Percentiles rank a stretch among this genome's conserved stretches.
These are phyloP conservation scores for Polymixis lichenea DNA, from an alignment of 2,888 invertebrate species.

Conservation along the genomic window DNA sequence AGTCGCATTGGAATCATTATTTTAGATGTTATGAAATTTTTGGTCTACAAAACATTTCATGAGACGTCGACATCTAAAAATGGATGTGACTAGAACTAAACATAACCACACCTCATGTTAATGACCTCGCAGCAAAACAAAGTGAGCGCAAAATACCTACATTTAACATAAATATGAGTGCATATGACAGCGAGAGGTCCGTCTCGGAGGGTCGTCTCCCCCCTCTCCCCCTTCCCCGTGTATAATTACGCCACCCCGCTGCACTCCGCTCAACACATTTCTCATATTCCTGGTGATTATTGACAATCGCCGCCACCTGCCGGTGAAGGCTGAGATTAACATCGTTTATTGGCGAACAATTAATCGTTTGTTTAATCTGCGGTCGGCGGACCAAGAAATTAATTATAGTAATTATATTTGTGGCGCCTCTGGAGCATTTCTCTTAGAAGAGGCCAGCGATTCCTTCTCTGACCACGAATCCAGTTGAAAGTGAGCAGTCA, in stretches of 20 bases:
- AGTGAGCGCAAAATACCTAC: constrained; percentile 44
- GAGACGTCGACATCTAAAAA: neutral
- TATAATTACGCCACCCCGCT: constrained; percentile 74
- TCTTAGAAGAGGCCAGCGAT: constrained; percentile 16
- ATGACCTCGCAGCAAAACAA: constrained; percentile 29
- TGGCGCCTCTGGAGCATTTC: constrained; percentile 27
- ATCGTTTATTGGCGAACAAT: constrained; percentile 82
- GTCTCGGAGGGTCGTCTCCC: constrained; percentile 40
- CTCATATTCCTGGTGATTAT: constrained; percentile 77
- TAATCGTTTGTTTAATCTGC: constrained; percentile 84
- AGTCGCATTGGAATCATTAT: neutral
- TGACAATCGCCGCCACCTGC: constrained; percentile 85
- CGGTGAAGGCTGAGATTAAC: constrained; percentile 86
- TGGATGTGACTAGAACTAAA: neutral
- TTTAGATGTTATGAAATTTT: neutral
- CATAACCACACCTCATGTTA: neutral
- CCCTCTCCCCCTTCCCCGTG: constrained; percentile 27
- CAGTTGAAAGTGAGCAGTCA: constrained; percentile 28
- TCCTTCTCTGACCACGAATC: neutral
- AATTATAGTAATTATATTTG: constrained; percentile 77
- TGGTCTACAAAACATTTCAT: neutral
- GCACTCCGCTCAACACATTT: constrained; percentile 71
- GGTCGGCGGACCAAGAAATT: constrained; percentile 82
- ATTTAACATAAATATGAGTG: constrained; percentile 80
- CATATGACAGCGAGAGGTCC: constrained; percentile 75